Evolutionary conservation across 2,797 vertebrate genomes (phyloP).

Genomic region (Hipposideros larvatus): DNA sequence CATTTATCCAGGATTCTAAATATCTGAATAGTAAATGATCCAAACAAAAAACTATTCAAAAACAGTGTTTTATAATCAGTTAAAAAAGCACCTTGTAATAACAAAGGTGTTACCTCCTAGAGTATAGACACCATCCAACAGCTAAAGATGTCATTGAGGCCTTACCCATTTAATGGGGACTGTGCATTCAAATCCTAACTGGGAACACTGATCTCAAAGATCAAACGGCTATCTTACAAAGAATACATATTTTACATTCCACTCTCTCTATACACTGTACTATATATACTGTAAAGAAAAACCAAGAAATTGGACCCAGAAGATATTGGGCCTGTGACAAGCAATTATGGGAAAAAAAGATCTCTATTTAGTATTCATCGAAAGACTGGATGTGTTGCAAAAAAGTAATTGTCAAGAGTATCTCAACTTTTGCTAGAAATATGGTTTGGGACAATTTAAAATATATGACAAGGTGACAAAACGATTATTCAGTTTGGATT

Average conservation of each 20-base stretch:
- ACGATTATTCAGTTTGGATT: background rate
- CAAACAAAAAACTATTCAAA: constrained; percentile 2
- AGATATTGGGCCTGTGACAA: background rate
- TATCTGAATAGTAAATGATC: background rate
- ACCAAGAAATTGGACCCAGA: background rate
- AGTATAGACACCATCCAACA: background rate
- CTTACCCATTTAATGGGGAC: background rate
- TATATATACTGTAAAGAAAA: background rate
- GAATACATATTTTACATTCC: background rate
- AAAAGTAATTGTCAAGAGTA: background rate
- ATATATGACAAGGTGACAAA: background rate
- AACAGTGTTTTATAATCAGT: background rate
- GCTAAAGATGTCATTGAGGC: background rate
- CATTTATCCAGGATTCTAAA: background rate
- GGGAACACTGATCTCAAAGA: background rate
- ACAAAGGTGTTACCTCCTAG: background rate
- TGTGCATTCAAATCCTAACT: background rate
- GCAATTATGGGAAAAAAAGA: background rate
- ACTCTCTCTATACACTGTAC: background rate
- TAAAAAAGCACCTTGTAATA: background rate
- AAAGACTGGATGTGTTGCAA: background rate
- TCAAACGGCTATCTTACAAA: background rate
- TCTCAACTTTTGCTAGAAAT: constrained; percentile 26
- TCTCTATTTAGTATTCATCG: background rate
- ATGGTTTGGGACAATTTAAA: background rate